Base-by-base conservation (phyloP, 1,140 invertebrate species). In the Sycophila sp. region DNA sequence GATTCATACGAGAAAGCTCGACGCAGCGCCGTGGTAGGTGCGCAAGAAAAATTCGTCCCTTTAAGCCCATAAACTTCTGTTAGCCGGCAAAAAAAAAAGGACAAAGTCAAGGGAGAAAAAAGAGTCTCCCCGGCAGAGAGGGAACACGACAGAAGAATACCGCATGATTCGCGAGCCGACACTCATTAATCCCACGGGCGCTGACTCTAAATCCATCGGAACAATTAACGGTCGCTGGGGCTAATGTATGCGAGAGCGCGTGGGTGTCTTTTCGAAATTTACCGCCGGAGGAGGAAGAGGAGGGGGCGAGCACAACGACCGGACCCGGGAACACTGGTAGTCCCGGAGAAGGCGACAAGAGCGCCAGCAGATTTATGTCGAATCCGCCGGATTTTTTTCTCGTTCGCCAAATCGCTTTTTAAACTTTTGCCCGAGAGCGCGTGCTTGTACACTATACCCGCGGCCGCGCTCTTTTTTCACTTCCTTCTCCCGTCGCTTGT, bases 191-290 rank as follows among this genome's bases (percentile, higher is more conserved):
- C 74, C 73, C 71, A 15, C 30, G 69, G 40, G 42, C 62, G 38
- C 45, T 55, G 68, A 69, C 70, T 71, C 76, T 77, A 78, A 78
- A 73, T 77, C 69, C 70, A 70, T 76, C 69, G 58, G 22, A 73
- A 74, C 76, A 77, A 78, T 78, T 77, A 78, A 80, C 72, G 45
- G 55, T 65, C 62, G 49, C 42, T 5, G 56, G 51, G 19, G 5
- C 55, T 51, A 60, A 62, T 62, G 19, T 62, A 59, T 49, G 51
- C 42, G n/a, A n/a, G n/a, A n/a, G n/a, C n/a, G 47, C 59, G 73
- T 75, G 72, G 69, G 77, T 51, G 74, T 68, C 62, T 22, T 47
- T 34, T 36, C 70, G 58, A 56, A 60, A 71, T 63, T 64, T 58
- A 70, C 65, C 53, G 40, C 30, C 24, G 56, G 36, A 13, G 6